Evolutionary conservation across 2,797 vertebrate genomes (phyloP).

Genomic region (Syndactyla subalaris): DNA sequence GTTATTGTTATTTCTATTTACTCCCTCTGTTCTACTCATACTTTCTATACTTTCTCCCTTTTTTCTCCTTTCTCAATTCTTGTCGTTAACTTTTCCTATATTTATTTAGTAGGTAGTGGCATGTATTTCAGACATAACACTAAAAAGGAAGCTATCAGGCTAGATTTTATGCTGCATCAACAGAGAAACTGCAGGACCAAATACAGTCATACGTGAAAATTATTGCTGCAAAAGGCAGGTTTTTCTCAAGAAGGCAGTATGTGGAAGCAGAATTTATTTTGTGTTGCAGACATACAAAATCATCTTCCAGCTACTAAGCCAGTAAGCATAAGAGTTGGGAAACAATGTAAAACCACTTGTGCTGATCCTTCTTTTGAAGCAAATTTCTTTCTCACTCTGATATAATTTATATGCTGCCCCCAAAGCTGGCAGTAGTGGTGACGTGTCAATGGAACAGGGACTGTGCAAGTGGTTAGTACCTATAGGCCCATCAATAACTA

Average conservation of each 20-base stretch:
- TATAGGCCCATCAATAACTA: not conserved
- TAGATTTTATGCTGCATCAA: not conserved
- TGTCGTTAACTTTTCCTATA: not conserved
- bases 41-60: not conserved
- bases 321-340: not conserved
- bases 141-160: not conserved
- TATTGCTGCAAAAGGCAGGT: not conserved
- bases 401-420: not conserved
- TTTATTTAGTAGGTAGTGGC: not conserved
- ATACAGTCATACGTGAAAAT: not conserved
- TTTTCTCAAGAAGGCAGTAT: not conserved
- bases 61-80: not conserved
- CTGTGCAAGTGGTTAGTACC: not conserved
- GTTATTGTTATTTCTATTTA: not conserved
- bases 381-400: not conserved
- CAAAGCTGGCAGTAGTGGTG: not conserved
- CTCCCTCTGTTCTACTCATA: not conserved
- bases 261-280: constrained; percentile 1
- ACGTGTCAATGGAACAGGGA: not conserved
- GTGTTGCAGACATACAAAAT: not conserved
- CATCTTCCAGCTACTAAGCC: not conserved
- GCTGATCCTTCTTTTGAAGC: not conserved
- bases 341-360: not conserved
- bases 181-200: not conserved
- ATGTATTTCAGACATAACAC: not conserved